These are phyloP conservation scores for Myotis yumanensis DNA, from an alignment of 2,113 vertebrate species.

Conservation along the genomic window DNA sequence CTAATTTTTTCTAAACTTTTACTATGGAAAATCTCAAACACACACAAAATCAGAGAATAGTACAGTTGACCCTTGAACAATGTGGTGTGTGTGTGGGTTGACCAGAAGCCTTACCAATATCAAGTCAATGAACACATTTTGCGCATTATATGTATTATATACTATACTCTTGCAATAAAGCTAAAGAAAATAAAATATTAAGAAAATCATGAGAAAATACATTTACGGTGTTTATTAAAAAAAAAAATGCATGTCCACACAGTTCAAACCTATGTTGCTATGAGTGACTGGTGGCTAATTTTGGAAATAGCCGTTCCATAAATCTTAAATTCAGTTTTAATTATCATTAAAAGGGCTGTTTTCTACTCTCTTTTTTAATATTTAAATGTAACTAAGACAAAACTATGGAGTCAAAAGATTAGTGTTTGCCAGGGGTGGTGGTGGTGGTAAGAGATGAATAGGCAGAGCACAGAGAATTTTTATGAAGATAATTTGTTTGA, in stretches of 20 bases:
- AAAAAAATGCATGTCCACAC: neutral
- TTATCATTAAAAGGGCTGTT: neutral
- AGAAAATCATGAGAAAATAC: neutral
- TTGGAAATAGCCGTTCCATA: neutral
- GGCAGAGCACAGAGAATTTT: neutral
- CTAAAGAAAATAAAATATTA: neutral
- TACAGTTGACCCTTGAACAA: neutral
- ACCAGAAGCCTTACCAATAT: neutral
- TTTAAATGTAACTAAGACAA: neutral
- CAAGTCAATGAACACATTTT: neutral
- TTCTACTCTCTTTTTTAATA: neutral
- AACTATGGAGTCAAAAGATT: neutral
- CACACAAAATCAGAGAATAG: neutral
- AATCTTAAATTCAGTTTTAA: neutral
- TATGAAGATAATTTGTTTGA: neutral
- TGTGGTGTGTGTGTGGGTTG: neutral
- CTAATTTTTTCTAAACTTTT: neutral
- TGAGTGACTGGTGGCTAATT: neutral
- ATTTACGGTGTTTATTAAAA: neutral
- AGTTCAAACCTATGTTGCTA: neutral
- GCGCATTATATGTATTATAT: neutral
- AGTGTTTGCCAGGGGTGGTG: neutral
- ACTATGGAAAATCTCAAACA: constrained; percentile 22
- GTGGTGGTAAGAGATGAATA: neutral
- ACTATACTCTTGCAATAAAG: neutral